Percentiles rank a stretch among this genome's conserved stretches.
These are phyloP conservation scores for Pagrus major DNA, from an alignment of 2,113 vertebrate species.

Conservation along the genomic window DNA sequence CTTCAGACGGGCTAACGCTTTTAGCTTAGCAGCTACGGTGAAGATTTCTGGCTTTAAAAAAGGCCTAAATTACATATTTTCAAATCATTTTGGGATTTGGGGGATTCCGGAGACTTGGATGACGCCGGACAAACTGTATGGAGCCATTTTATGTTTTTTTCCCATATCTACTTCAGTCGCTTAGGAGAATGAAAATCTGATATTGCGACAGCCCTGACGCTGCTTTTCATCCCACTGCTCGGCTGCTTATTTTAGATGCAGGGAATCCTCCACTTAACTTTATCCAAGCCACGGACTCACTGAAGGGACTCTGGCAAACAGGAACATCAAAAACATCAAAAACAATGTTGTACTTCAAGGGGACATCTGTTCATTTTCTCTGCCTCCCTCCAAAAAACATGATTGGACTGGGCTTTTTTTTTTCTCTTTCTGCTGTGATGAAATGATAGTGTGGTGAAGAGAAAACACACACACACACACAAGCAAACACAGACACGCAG, in stretches of 20 bases:
- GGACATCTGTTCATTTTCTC: constrained; percentile 53
- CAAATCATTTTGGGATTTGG: too few species aligned
- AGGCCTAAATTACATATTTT: too few species aligned
- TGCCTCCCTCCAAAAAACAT: background rate
- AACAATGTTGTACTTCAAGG: constrained; percentile 39
- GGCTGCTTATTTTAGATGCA: constrained; percentile 33
- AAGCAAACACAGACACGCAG: background rate
- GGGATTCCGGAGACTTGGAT: too few species aligned
- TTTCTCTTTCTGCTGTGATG: constrained; percentile 14
- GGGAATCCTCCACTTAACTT: constrained; percentile 47
- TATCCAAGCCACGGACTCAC: background rate
- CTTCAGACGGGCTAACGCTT: too few species aligned
- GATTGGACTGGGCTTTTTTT: background rate
- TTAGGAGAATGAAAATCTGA: too few species aligned
- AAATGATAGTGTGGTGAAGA: constrained; percentile 31
- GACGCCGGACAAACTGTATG: too few species aligned
- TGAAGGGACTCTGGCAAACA: constrained; percentile 30
- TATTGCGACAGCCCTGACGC: too few species aligned
- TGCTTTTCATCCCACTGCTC: background rate
- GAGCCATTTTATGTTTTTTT: too few species aligned
- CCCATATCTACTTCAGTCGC: too few species aligned
- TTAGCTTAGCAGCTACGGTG: too few species aligned
- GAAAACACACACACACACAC: constrained; percentile 21
- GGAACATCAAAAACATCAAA: constrained; percentile 35
- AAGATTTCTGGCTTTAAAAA: too few species aligned